phyloP scores from a whole-genome alignment of 2,113 vertebrate genomes.

The Hymenochirus boettgeri region DNA sequence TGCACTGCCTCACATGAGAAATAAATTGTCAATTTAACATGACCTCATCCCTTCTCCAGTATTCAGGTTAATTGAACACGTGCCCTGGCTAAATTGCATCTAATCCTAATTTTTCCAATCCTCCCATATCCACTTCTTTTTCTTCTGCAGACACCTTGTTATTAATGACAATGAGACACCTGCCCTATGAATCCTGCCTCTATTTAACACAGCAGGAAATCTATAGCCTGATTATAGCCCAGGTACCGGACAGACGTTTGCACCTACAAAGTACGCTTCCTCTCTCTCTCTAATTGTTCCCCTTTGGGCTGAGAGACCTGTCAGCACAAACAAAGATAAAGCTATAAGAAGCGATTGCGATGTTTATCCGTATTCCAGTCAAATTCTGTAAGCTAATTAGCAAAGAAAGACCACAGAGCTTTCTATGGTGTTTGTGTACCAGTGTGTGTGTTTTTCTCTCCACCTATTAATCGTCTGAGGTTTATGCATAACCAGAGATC shows the following conservation, averaged over 20 bases:
- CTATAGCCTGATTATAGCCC: constrained; percentile 42
- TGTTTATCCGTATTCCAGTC: constrained; percentile 52
- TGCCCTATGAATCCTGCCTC: constrained; percentile 43
- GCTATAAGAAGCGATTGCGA: constrained; percentile 53
- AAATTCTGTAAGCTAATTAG: constrained; percentile 62
- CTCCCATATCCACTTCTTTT: no score
- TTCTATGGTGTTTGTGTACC: constrained; percentile 46
- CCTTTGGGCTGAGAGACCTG: constrained; percentile 53
- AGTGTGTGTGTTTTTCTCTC: constrained; percentile 49
- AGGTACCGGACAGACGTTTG: constrained; percentile 2
- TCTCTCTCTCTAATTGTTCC: constrained; percentile 59
- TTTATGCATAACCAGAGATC: constrained; percentile 52
- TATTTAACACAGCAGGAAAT: constrained; percentile 44
- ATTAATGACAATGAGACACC: constrained; percentile 44
- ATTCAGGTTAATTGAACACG: no score
- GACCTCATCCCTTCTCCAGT: no score
- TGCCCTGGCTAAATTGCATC: no score
- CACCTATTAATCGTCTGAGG: constrained; percentile 61
- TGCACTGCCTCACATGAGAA: no score
- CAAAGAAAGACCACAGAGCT: constrained; percentile 54
- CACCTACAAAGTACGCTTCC: constrained; percentile 43
- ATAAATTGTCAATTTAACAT: no score
- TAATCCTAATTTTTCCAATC: no score
- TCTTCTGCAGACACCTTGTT: background rate
- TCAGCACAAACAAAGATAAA: constrained; percentile 54